Base-by-base conservation (phyloP, 2,797 vertebrate species). In the Manis javanica region DNA sequence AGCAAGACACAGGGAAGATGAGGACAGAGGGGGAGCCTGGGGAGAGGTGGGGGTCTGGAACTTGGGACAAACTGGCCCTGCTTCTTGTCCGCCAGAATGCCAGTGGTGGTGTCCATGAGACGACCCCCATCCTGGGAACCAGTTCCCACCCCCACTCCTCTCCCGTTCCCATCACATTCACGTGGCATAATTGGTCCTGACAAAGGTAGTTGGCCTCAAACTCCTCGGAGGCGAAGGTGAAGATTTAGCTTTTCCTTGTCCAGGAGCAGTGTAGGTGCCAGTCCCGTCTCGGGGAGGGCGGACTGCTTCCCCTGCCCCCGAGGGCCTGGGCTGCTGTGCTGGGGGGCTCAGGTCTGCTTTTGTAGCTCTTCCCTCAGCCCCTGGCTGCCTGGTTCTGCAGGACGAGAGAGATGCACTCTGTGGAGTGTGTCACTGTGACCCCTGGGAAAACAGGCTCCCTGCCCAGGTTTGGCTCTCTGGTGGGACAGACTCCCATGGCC, bases 231-330 rank as follows among this genome's bases (percentile, higher is more conserved):
- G 37, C 75, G 39, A 7, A 42, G 57, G 59, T 16, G 57, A 42
- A 69, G 51, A 21, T 8, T 15, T 3, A 66, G 75, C 57, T n/a
- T 21, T 16, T 24, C 77, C 49, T 23, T 1, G 39, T 39, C 29
- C 1, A 2, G 74, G 39, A 9, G 5, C 59, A 14, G 11, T 2
- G 26, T 46, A 1, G 2, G 49, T 0, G 0, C 26, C 49, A 0
- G 19, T 46, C 42, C 83, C 19, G 7, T 46, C 46, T 18, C 1
- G 0, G 26, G 16, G 66, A 42, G 31, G 53, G 18, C 4, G 8
- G 64, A 12, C 8, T 37, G 14, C 55, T 77, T 51, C 49, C 64
- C 21, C 5, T 1, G 10, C 59, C 1, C 51, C 72, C 2, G 3
- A 7, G 42, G 49, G 59, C 51, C 94, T 0, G 0, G 12, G 16